phyloP scores from a whole-genome alignment of 2,888 invertebrate species.

The Polyploca ridens region DNA sequence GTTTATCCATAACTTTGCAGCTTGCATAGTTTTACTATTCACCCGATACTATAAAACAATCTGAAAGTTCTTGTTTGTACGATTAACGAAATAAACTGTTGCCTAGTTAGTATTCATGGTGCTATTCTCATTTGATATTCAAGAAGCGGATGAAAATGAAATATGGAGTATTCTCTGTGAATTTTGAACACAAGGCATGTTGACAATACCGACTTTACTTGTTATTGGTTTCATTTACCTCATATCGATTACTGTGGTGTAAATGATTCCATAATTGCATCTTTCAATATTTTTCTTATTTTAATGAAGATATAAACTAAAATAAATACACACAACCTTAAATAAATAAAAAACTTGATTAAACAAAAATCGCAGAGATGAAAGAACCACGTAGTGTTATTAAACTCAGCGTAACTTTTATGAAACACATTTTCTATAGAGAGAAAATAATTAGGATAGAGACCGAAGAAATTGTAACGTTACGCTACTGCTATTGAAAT shows the following conservation, averaged over 20 bases:
- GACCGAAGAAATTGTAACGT: slow-evolving; percentile 1
- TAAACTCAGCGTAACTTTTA: background rate
- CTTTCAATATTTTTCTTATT: too few species aligned
- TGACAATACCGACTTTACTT: slow-evolving; percentile 52
- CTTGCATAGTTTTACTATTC: slow-evolving; percentile 36
- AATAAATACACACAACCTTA: too few species aligned
- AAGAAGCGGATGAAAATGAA: slow-evolving; percentile 75
- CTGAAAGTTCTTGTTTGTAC: slow-evolving; percentile 79
- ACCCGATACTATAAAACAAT: slow-evolving; percentile 63
- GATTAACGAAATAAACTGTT: slow-evolving; percentile 83
- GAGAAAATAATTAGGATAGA: background rate
- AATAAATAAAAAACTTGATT: background rate
- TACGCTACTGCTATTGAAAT: slow-evolving; percentile 34
- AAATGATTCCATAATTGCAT: background rate
- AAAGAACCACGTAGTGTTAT: background rate
- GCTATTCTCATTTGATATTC: slow-evolving; percentile 78
- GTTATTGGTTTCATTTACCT: slow-evolving; percentile 37
- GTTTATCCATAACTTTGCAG: slow-evolving; percentile 11
- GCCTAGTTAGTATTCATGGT: slow-evolving; percentile 81
- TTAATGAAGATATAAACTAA: too few species aligned
- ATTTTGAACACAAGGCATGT: slow-evolving; percentile 76
- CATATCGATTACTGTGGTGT: background rate
- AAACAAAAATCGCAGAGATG: background rate
- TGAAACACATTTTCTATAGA: background rate
- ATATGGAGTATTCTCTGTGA: slow-evolving; percentile 79